A percentile compares a stretch with the other conserved stretches of the same genome.
phyloP scores from a whole-genome alignment of 2,888 invertebrate genomes.

The Eupithecia subfuscata region DNA sequence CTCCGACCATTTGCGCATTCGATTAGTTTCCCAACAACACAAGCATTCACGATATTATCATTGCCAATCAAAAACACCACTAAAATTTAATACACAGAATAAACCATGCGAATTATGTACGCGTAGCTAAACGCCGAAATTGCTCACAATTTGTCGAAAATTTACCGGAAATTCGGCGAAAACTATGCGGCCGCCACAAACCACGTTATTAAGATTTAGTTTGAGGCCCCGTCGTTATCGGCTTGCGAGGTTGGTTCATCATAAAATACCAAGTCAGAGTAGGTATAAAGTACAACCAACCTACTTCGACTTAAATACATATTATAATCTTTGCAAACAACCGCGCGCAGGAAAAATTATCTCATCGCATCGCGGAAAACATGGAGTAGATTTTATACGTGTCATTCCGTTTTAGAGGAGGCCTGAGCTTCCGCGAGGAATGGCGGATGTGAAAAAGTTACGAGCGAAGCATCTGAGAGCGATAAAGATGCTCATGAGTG shows the following conservation, averaged over 20 bases:
- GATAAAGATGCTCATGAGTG: conserved; percentile 30
- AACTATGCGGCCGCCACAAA: not conserved
- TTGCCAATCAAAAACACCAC: conserved; percentile 12
- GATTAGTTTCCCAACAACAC: conserved; percentile 21
- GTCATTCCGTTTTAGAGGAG: conserved; percentile 24
- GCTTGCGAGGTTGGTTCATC: not conserved
- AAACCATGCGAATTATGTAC: conserved; percentile 22
- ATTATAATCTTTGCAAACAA: conserved; percentile 7
- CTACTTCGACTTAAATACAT: not conserved
- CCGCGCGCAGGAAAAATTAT: not conserved
- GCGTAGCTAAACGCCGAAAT: conserved; percentile 22
- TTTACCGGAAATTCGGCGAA: conserved; percentile 6
- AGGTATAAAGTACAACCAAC: not conserved
- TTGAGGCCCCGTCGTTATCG: not conserved
- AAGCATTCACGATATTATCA: conserved; percentile 11
- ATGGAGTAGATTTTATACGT: conserved; percentile 23
- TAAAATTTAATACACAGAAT: conserved; percentile 24
- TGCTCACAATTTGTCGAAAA: conserved; percentile 28
- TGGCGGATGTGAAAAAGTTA: conserved; percentile 31
- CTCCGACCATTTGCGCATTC: conserved; percentile 1
- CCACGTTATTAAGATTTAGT: conserved; percentile 22
- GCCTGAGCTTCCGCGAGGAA: conserved; percentile 17
- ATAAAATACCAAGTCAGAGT: not conserved
- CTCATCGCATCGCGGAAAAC: conserved; percentile 7
- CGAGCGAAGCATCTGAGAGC: conserved; percentile 30